phyloP scores from a whole-genome alignment of 2,888 invertebrate species.

The Sinopyrophorus schimmeli region DNA sequence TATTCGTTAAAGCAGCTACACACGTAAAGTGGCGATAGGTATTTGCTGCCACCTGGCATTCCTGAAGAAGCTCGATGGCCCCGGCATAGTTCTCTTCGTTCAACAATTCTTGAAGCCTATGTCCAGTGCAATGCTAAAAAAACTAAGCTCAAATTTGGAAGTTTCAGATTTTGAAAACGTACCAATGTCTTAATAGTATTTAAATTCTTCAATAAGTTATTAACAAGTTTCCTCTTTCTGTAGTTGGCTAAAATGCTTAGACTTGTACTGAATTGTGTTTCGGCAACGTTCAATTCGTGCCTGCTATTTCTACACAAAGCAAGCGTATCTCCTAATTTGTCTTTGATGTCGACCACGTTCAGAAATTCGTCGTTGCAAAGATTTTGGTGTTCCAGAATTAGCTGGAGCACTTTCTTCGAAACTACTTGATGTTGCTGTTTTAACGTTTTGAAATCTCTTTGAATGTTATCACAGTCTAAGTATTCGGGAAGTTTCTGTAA shows the following conservation, averaged over 20 bases:
- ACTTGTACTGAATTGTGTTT: conserved; percentile 82
- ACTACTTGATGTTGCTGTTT: conserved; percentile 85
- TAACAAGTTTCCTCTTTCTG: conserved; percentile 81
- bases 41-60: conserved; percentile 83
- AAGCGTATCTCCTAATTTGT: conserved; percentile 69
- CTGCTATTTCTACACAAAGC: conserved; percentile 74
- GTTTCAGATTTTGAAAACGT: conserved; percentile 40
- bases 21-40: conserved; percentile 89
- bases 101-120: conserved; percentile 79
- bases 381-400: conserved; percentile 90
- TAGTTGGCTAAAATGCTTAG: conserved; percentile 91
- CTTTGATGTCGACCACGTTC: conserved; percentile 72
- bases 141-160: neutral
- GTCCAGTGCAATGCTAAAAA: conserved; percentile 78
- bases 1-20: conserved; percentile 82
- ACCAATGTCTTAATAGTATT: conserved; percentile 79
- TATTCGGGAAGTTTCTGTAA: conserved; percentile 67
- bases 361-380: conserved; percentile 85
- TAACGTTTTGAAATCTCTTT: conserved; percentile 71
- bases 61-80: conserved; percentile 86
- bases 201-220: conserved; percentile 77
- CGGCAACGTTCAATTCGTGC: conserved; percentile 72
- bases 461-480: conserved; percentile 72
- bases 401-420: conserved; percentile 89
- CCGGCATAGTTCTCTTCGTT: conserved; percentile 83